These are phyloP conservation scores for Pantherophis guttatus DNA, from an alignment of 2,113 vertebrate genomes.

Conservation along the genomic window DNA sequence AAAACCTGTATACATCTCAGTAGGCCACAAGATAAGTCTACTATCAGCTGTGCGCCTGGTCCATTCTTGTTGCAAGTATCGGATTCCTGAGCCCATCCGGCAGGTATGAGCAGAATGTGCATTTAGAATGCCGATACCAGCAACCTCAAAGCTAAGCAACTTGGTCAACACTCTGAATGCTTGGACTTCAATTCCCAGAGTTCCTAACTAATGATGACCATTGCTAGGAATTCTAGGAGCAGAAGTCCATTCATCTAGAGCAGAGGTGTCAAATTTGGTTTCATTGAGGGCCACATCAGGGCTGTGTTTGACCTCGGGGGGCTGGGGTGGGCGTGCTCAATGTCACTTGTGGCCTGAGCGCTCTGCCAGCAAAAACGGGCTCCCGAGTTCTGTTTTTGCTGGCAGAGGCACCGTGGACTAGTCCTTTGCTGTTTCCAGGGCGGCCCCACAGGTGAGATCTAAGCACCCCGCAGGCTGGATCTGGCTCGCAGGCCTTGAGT, in stretches of 20 bases:
- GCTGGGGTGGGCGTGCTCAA: too few relatives aligned
- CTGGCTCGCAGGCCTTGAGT: too few relatives aligned
- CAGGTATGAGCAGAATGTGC: slow-evolving; percentile 74
- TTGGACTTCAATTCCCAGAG: background rate
- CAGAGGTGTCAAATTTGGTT: too few relatives aligned
- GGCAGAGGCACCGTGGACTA: too few relatives aligned
- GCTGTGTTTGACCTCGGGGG: too few relatives aligned
- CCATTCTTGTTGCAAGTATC: slow-evolving; percentile 80
- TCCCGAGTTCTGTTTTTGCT: too few relatives aligned
- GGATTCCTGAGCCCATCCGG: slow-evolving; percentile 89
- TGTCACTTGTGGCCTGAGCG: too few relatives aligned
- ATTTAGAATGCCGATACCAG: background rate
- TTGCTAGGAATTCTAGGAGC: background rate
- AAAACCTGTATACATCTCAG: slow-evolving; percentile 86
- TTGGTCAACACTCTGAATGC: background rate
- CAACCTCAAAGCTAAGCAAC: background rate
- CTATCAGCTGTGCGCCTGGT: slow-evolving; percentile 81
- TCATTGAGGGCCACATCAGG: too few relatives aligned
- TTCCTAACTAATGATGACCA: background rate
- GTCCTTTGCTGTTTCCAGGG: too few relatives aligned
- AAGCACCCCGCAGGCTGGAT: too few relatives aligned
- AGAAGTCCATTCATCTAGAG: background rate
- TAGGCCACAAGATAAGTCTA: slow-evolving; percentile 86
- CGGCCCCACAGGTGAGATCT: too few relatives aligned
- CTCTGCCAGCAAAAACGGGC: too few relatives aligned